Evolutionary conservation across 2,888 invertebrate genomes (phyloP), one percentile per base, ranked within the genome.

Genomic region (Meandrusa payeni): DNA sequence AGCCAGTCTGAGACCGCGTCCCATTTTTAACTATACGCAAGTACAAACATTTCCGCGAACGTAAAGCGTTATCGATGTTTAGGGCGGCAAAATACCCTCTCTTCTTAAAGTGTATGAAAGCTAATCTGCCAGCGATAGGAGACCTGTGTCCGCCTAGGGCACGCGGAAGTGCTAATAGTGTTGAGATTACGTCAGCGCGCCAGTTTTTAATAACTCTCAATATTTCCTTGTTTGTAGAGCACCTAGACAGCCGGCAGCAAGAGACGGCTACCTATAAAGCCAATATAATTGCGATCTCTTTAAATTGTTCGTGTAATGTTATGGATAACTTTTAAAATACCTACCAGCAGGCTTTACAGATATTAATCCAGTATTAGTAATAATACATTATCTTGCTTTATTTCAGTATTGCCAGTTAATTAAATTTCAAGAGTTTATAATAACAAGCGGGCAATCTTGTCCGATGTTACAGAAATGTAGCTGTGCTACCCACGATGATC

Each of bases 161-260:
- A 83, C 71, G 76, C 83, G 83, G 85, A 85, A 83, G 77, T 76
- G 68, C 68, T 74, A 69, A 69, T 61, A 64, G 64, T 68, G 62
- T 67, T 62, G 68, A 57, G 61, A 80, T 85, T 82, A 80, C 85
- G 83, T 83, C 83, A 83, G 74, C 76, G 80, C 74, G 78, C 79
- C 68, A 76, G 79, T 83, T 83, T 81, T 82, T 81, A 81, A 78
- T 82, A 81, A 78, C 76, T 79, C 76, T 79, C 69, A 72, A 77
- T 80, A 79, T 80, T 83, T 83, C 82, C 82, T 81, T 77, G 73
- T 81, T 80, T 76, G 74, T 66, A 66, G 58, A 66, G 65, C 38
- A 44, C 40, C 51, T 49, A 48, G 37, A 10, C 26, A 32, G 27
- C 9, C 4, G 19, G 13, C 11, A 15, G 26, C 9, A 20, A 31